These are phyloP conservation scores for Beaufortia kweichowensis DNA, from an alignment of 2,113 vertebrate genomes.

Conservation along the genomic window DNA sequence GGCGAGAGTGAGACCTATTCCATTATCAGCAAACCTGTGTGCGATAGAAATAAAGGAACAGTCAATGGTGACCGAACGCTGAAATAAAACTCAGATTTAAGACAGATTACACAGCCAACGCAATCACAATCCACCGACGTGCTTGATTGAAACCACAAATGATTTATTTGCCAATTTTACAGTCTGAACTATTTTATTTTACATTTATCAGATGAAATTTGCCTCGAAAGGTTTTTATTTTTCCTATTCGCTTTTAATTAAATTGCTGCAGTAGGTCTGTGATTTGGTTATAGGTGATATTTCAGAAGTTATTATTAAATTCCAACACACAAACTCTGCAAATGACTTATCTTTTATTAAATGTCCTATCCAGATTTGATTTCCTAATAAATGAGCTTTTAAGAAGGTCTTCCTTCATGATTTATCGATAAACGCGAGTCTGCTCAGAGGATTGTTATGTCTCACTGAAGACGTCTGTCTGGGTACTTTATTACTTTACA, in stretches of 20 bases:
- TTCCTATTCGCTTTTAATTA: neutral
- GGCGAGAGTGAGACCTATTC: slow-evolving; percentile 92
- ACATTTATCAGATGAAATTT: neutral
- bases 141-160: slow-evolving; percentile 1
- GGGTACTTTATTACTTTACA: no score
- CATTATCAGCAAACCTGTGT: slow-evolving; percentile 94
- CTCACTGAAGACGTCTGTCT: neutral
- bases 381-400: neutral
- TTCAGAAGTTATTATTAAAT: neutral
- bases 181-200: neutral
- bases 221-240: neutral
- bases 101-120: slow-evolving; percentile 3
- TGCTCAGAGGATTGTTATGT: neutral
- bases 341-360: neutral
- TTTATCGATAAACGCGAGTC: neutral
- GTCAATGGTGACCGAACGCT: slow-evolving; percentile 28
- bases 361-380: neutral
- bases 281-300: neutral
- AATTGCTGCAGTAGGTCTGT: neutral
- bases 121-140: neutral
- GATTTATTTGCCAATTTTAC: neutral
- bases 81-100: neutral
- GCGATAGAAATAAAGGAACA: slow-evolving; percentile 49
- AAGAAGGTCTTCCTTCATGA: neutral
- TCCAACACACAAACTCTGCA: neutral